Base-by-base conservation (phyloP, 2,113 vertebrate genomes). In the Carassius carassius region DNA sequence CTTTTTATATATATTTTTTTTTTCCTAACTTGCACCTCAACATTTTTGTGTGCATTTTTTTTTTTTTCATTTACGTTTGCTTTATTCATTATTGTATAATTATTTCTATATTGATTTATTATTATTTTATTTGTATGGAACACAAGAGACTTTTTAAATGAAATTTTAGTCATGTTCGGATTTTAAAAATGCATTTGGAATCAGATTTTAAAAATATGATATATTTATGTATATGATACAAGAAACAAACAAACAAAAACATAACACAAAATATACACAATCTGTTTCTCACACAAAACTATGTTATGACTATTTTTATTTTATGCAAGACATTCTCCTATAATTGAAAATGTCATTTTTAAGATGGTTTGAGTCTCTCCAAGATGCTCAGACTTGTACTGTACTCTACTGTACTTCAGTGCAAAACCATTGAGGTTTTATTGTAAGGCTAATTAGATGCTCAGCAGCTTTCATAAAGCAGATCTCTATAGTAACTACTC, bases 401-500 rank as follows among this genome's bases (percentile, higher is more conserved):
- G 19, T 21, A 58, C 54, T 37, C 4, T 37, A 37, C 29, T 56
- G 54, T 58, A 58, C 56, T 21, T 58, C 3, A 9, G 2, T 54
- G 47, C 47, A 49, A 49, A 49, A 14, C 49, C 49, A 51, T 1
- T 16, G 14, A 19, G 2, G 19, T 60, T 60, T n/a, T 58, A 58
- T 58, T 58, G 56, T 60, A 60, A 60, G 16, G 7, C 54, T 76
- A 54, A 76, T 54, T 76, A 76, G 0, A 32, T n/a, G 7, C 8
- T 58, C 19, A 25, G 35, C 37, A 12, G 32, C 51, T 23, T 49
- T 80, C 32, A 65, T 77, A 58, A 77, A 1, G 58, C 32, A 47
- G 58, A 81, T 32, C 78, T 81, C 78, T 78, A 58, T 58, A 37
- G 51, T 37, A 58, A 78, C 51, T 1, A 21, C 51, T 58, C 1